Conservation (phyloP, 2,113 vertebrate genomes). For the Neotoma lepida region DNA sequence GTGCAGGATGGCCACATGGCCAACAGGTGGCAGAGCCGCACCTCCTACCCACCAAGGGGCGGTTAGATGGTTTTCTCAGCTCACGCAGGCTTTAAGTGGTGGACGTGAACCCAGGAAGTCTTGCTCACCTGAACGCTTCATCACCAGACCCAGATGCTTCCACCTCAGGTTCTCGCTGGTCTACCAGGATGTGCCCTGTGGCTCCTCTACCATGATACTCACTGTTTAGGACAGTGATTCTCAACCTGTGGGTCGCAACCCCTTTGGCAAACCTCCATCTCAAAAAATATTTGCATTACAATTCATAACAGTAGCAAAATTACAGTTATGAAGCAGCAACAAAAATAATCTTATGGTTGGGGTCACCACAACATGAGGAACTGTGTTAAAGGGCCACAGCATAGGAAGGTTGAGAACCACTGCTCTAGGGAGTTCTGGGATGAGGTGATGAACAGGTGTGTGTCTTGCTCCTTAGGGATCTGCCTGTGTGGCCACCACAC, state of each 20-base stretch:
- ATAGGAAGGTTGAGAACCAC: neutral
- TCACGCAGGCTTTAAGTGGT: accelerated
- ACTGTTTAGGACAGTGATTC: neutral
- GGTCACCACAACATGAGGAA: neutral
- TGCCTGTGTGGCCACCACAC: constrained; percentile 93
- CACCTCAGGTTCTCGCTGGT: accelerated
- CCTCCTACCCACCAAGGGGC: neutral
- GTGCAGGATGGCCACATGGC: neutral
- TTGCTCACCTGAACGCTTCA: neutral
- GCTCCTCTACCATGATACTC: accelerated
- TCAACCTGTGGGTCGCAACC: neutral
- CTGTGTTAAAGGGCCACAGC: neutral
- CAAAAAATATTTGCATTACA: neutral
- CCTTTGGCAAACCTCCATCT: neutral
- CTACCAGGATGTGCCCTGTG: accelerated
- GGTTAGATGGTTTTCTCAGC: accelerated
- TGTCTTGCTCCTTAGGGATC: constrained; percentile 84
- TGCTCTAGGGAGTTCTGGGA: neutral
- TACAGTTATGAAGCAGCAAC: neutral
- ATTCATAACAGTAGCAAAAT: neutral
- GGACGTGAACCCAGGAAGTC: accelerated
- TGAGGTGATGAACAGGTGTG: neutral
- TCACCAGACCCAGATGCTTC: neutral
- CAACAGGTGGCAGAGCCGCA: constrained; percentile 49
- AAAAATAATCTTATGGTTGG: neutral